These are phyloP conservation scores for Tragulus kanchil DNA, from an alignment of 2,113 vertebrate genomes.

Conservation along the genomic window DNA sequence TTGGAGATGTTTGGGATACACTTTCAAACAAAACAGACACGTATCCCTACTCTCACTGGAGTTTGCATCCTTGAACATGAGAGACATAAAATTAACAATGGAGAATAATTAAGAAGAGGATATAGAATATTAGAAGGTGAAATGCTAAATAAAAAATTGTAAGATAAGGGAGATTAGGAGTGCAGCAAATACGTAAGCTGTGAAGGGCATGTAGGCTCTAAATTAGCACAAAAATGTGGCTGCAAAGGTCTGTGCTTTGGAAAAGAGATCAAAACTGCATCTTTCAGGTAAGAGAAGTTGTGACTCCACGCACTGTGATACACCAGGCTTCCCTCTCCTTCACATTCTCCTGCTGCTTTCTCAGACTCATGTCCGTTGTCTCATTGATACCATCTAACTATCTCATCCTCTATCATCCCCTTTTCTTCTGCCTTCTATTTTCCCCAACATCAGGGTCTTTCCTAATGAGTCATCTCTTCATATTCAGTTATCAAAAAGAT, in stretches of 20 bases:
- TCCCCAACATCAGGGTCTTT: too few relatives aligned
- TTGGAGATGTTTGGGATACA: background rate
- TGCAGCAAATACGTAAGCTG: background rate
- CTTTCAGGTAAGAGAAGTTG: background rate
- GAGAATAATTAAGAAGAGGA: background rate
- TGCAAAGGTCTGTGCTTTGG: background rate
- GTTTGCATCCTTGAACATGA: background rate
- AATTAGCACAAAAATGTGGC: background rate
- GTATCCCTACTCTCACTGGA: background rate
- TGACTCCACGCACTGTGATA: too few relatives aligned
- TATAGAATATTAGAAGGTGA: background rate
- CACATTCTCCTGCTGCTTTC: too few relatives aligned
- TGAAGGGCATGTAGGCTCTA: background rate
- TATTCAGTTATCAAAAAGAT: too few relatives aligned
- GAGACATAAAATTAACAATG: background rate
- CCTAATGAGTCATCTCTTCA: too few relatives aligned
- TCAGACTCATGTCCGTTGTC: too few relatives aligned
- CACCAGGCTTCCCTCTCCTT: too few relatives aligned
- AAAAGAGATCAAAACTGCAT: background rate
- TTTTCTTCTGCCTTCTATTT: too few relatives aligned
- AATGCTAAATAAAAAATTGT: background rate
- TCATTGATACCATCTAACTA: too few relatives aligned
- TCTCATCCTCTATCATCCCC: too few relatives aligned
- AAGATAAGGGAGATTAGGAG: background rate
- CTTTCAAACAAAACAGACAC: background rate